These are phyloP conservation scores for Lycopodina hypogea DNA, from an alignment of 37 sponge, comb jelly and placozoan genomes.

Conservation along the genomic window DNA sequence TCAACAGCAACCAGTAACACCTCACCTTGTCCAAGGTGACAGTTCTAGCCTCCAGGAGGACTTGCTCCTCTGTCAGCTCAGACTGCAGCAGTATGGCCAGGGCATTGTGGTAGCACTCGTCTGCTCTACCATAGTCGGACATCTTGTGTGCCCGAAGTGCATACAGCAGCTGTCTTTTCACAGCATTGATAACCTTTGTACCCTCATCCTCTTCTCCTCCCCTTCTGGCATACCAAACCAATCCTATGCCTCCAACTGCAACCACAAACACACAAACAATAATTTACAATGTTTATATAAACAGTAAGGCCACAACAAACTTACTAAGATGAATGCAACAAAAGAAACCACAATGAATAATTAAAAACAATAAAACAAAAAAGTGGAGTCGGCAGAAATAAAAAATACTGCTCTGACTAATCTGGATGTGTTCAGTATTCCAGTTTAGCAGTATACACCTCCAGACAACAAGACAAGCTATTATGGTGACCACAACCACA, in stretches of 20 bases:
- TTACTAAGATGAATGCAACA: too few relatives aligned
- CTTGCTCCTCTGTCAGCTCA: background rate
- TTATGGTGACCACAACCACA: too few relatives aligned
- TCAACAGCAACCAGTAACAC: background rate
- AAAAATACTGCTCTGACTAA: too few relatives aligned
- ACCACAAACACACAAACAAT: background rate
- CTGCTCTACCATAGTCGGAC: constrained; percentile 13
- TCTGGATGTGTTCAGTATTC: too few relatives aligned
- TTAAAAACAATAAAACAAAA: too few relatives aligned
- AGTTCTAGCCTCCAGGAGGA: constrained; percentile 45
- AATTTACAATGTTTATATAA: too few relatives aligned
- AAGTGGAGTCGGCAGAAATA: too few relatives aligned
- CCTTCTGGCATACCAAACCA: background rate
- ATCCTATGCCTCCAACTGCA: background rate
- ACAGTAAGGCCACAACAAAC: too few relatives aligned
- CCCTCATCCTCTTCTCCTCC: constrained; percentile 15
- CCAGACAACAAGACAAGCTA: too few relatives aligned
- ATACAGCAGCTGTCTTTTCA: constrained; percentile 19
- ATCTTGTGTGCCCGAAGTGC: constrained; percentile 21
- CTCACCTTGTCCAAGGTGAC: constrained; percentile 35
- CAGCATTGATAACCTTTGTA: constrained; percentile 15
- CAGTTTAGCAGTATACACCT: too few relatives aligned
- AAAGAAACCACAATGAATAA: too few relatives aligned
- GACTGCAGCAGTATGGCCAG: constrained; percentile 13
- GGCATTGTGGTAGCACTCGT: constrained; percentile 26